These are phyloP conservation scores for Notodonta ziczac DNA, from an alignment of 2,888 invertebrate genomes.

Conservation along the genomic window DNA sequence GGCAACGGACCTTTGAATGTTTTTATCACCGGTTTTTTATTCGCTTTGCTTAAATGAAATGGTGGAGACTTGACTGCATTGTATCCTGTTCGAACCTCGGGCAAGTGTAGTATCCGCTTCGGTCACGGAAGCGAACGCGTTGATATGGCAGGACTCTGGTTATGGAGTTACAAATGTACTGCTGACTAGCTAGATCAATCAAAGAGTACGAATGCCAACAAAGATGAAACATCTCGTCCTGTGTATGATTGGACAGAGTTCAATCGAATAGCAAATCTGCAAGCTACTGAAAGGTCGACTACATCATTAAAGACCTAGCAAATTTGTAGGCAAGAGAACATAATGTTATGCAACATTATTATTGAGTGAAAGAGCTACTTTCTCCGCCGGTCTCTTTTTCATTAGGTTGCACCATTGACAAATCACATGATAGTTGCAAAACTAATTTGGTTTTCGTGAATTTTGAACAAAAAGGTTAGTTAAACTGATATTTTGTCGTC, in stretches of 20 bases:
- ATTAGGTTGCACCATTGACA: neutral
- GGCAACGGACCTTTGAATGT: neutral
- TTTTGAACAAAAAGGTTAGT: neutral
- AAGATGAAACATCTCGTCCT: too few relatives aligned
- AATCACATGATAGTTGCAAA: neutral
- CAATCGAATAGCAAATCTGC: too few relatives aligned
- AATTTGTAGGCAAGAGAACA: neutral
- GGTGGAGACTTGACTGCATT: neutral
- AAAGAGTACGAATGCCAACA: too few relatives aligned
- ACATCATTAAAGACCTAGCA: neutral
- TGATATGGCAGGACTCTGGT: neutral
- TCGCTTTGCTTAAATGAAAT: neutral
- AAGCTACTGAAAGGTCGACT: too few relatives aligned
- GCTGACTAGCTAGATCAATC: too few relatives aligned
- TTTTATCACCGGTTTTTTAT: neutral
- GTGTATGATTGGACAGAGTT: too few relatives aligned
- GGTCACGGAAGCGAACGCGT: neutral
- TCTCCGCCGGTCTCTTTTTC: neutral
- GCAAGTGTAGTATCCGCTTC: neutral
- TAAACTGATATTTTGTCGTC: neutral
- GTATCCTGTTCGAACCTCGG: neutral
- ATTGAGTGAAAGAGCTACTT: neutral
- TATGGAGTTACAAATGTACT: neutral
- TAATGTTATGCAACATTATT: neutral
- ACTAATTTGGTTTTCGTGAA: neutral